These are phyloP conservation scores for Drosophila bocki DNA, from an alignment of 1,140 invertebrate species.

Conservation along the genomic window DNA sequence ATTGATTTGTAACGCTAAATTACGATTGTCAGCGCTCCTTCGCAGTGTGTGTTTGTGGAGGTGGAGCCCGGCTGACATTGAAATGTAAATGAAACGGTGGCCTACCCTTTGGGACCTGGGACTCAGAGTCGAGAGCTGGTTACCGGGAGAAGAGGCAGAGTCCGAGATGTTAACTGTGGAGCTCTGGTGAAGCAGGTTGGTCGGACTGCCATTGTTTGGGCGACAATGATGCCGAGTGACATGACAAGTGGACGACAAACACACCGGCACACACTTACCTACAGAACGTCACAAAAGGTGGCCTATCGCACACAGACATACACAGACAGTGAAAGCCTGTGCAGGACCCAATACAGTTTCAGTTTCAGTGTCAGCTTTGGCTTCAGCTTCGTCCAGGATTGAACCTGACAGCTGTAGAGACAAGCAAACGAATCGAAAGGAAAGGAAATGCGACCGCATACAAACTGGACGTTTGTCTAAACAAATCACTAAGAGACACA, in stretches of 20 bases:
- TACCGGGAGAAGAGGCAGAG: background rate
- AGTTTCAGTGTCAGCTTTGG: conserved; percentile 5
- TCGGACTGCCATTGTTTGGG: conserved; percentile 62
- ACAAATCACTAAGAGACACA: conserved; percentile 65
- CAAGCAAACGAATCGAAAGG: conserved; percentile 53
- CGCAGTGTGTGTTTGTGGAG: background rate
- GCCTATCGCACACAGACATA: conserved; percentile 16
- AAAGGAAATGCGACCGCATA: conserved; percentile 32
- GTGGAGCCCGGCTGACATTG: conserved; percentile 49
- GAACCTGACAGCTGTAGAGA: conserved; percentile 70
- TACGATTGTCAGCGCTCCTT: conserved; percentile 66
- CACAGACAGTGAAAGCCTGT: conserved; percentile 36
- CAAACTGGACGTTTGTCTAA: conserved; percentile 67
- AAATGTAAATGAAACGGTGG: conserved; percentile 77
- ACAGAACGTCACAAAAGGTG: conserved; percentile 24
- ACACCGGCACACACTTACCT: conserved; percentile 17
- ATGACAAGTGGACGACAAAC: conserved; percentile 79
- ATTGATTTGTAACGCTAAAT: conserved; percentile 82
- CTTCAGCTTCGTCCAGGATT: conserved; percentile 45
- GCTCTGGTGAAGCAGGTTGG: conserved; percentile 34
- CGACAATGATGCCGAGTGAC: conserved; percentile 79
- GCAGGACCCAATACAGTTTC: conserved; percentile 29
- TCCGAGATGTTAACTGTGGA: conserved; percentile 20
- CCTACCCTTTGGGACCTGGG: conserved; percentile 12
- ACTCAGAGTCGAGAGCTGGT: background rate